Percentiles rank a stretch among this genome's conserved stretches.
These are phyloP conservation scores for Lepidurus arcticus DNA, from an alignment of 1,140 invertebrate species.

Conservation along the genomic window DNA sequence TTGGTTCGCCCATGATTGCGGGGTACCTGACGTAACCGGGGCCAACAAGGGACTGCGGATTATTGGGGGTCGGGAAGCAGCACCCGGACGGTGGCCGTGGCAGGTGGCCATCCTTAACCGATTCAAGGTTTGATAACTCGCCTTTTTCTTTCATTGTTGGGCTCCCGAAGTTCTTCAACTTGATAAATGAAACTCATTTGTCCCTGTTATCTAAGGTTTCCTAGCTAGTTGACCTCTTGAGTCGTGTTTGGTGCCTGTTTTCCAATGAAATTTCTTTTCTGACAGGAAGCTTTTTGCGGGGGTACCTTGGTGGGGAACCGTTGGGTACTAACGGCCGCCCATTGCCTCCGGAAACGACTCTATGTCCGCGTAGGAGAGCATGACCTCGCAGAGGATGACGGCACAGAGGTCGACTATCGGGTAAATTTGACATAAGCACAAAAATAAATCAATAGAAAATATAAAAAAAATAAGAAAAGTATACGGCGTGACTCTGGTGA, in stretches of 20 bases:
- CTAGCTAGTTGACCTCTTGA: too few relatives aligned
- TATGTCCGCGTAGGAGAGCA: constrained; percentile 79
- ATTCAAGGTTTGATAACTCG: constrained; percentile 31
- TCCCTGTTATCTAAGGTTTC: too few relatives aligned
- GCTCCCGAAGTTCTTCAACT: not conserved
- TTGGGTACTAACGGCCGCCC: constrained; percentile 87
- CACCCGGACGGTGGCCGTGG: constrained; percentile 83
- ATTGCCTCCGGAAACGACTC: constrained; percentile 73
- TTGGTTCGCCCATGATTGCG: constrained; percentile 31
- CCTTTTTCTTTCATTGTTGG: constrained; percentile 5
- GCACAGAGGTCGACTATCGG: constrained; percentile 63
- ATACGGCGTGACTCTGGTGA: too few relatives aligned
- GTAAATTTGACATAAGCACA: constrained; percentile 41
- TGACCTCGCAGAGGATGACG: constrained; percentile 61
- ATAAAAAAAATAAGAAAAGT: too few relatives aligned
- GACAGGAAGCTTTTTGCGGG: constrained; percentile 78
- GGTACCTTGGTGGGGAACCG: constrained; percentile 76
- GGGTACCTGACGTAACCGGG: constrained; percentile 35
- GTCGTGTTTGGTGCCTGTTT: constrained; percentile 4
- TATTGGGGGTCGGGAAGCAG: constrained; percentile 72
- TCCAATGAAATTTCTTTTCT: constrained; percentile 31
- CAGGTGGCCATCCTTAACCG: constrained; percentile 74
- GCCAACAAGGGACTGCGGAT: constrained; percentile 55
- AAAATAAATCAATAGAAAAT: too few relatives aligned
- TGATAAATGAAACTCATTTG: not conserved